Evolutionary conservation across 2,888 invertebrate species (phyloP), one percentile per base, ranked within the genome.

Genomic region (Cephus pygmeus): DNA sequence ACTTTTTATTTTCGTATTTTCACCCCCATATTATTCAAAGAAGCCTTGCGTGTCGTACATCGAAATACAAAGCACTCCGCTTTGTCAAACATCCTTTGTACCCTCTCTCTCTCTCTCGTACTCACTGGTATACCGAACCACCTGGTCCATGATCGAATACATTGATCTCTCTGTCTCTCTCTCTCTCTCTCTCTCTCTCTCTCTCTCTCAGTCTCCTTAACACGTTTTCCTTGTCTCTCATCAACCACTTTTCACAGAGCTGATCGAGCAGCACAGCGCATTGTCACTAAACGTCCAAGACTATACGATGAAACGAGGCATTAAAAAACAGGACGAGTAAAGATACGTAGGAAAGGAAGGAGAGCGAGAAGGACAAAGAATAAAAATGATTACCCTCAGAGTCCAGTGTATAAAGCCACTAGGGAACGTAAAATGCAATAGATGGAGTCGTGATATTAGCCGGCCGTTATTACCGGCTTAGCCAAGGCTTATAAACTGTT

Each of bases 401-500:
- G 23, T 56, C 23, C 56, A 56, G 56, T 56, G 56, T 56, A 23
- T 23, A 23, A 56, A 56, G 56, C 56, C 56, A 56, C 23, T 56
- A 23, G 23, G 23, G 56, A 23, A 56, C 56, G 23, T 56, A 56
- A 56, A 56, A 56, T 23, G 56, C 56, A 23, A 56, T 56, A 56
- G 56, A 56, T 23, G 73, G 56, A 74, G 74, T 71, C 56, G 75
- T 78, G 79, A 81, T 86, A 85, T 85, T 85, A 82, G 79, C 77
- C 35, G 69, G 76, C 75, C 71, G 78, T 85, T 83, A 83, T 84
- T 86, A 80, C 78, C 73, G 69, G 79, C 80, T 81, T 81, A 79
- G 82, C 85, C 81, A 79, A 76, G 79, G 81, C 80, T 86, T 83
- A 81, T 77, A 81, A 84, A 75, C 75, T 74, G 56, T 68, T 69